phyloP scores from a whole-genome alignment of 2,797 vertebrate species.

The Anguilla anguilla region DNA sequence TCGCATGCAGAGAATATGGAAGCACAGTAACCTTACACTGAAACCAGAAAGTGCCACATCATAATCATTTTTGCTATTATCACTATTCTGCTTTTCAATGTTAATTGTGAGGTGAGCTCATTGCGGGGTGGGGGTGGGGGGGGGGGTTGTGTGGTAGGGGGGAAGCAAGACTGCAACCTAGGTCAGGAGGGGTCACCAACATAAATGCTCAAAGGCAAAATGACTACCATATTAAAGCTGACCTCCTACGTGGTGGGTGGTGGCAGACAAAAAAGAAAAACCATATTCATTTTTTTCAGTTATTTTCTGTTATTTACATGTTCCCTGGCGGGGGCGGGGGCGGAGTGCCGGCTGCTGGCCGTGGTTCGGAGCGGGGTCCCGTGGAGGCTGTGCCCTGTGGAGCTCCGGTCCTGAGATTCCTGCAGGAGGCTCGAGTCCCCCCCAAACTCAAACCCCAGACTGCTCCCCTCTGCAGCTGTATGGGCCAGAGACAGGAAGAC shows the following conservation, averaged over 20 bases:
- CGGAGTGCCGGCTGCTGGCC: background rate
- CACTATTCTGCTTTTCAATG: no score
- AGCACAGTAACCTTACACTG: background rate
- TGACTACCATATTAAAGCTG: no score
- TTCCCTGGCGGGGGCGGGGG: background rate
- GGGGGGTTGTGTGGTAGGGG: no score
- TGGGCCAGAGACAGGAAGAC: background rate
- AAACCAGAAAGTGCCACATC: background rate
- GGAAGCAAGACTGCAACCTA: no score
- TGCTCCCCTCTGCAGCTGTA: conserved; percentile 38
- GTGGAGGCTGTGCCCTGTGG: conserved; percentile 15
- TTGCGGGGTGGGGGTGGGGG: no score
- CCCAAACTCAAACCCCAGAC: conserved; percentile 2
- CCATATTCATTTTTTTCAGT: background rate
- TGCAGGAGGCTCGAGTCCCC: conserved; percentile 46
- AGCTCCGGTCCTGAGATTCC: conserved; percentile 42
- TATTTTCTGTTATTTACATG: conserved; percentile 34
- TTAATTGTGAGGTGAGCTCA: no score
- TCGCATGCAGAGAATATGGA: background rate
- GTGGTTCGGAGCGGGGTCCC: background rate
- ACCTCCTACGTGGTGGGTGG: no score
- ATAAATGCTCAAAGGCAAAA: no score
- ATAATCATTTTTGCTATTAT: no score
- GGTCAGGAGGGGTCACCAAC: no score
- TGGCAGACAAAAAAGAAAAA: no score